Percentiles rank a stretch among this genome's conserved stretches.
Evolutionary conservation across 2,113 vertebrate species (phyloP).

Genomic region (Corapipo altera): DNA sequence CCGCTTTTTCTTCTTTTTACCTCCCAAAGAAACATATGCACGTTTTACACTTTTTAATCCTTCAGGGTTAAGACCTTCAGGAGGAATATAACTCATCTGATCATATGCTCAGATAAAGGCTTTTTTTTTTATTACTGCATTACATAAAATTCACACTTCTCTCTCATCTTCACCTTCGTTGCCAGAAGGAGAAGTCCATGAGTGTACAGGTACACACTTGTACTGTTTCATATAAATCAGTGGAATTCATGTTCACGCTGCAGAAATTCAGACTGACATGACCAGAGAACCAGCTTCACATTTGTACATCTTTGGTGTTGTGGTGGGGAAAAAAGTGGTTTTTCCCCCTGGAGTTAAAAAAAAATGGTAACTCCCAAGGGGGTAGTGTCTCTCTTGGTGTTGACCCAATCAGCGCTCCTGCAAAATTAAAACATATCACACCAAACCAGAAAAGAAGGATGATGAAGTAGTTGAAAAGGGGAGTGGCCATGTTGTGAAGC

Average conservation of each 20-base stretch:
- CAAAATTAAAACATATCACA: too few species aligned
- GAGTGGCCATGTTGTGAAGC: too few species aligned
- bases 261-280: neutral
- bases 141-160: neutral
- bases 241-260: accelerated
- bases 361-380: too few species aligned
- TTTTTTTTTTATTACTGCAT: neutral
- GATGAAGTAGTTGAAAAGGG: too few species aligned
- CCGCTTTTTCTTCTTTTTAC: neutral
- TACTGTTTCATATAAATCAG: neutral
- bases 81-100: neutral
- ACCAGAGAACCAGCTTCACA: neutral
- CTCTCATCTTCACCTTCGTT: neutral
- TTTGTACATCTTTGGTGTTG: neutral
- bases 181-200: neutral
- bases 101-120: neutral
- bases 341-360: too few species aligned
- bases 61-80: neutral
- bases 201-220: neutral
- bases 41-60: neutral
- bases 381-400: too few species aligned
- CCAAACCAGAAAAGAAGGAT: too few species aligned
- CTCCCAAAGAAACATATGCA: neutral
- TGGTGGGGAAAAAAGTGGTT: too few species aligned
- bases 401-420: too few species aligned